Percentiles rank a stretch among this genome's conserved stretches.
These are phyloP conservation scores for Aldabrachelys gigantea DNA, from an alignment of 2,113 vertebrate genomes.

Conservation along the genomic window DNA sequence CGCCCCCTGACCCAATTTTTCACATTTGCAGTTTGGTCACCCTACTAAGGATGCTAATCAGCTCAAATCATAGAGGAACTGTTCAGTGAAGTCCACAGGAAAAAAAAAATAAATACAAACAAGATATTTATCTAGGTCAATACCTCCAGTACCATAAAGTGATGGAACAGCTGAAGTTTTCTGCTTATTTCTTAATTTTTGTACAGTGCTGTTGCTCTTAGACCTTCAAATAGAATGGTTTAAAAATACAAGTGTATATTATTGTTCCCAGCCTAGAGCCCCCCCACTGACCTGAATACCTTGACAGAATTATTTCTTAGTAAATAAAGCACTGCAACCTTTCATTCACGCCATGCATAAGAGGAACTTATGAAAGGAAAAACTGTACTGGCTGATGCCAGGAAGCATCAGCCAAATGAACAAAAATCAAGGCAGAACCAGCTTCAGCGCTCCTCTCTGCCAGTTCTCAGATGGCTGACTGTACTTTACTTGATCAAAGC, in stretches of 20 bases:
- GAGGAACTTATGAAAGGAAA: background rate
- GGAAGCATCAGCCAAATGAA: background rate
- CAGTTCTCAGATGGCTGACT: background rate
- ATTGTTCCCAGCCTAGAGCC: background rate
- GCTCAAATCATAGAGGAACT: background rate
- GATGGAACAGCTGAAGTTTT: background rate
- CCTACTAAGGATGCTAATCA: background rate
- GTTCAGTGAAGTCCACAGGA: background rate
- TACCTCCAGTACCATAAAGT: background rate
- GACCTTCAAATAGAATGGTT: background rate
- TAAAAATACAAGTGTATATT: background rate
- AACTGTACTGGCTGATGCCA: background rate
- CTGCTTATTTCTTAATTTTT: background rate
- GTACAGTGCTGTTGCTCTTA: background rate
- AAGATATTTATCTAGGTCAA: background rate
- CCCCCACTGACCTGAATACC: background rate
- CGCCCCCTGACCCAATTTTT: too few relatives aligned
- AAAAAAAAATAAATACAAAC: background rate
- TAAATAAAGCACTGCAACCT: background rate
- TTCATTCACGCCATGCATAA: background rate
- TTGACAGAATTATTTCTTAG: background rate
- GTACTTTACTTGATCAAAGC: background rate
- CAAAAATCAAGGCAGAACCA: background rate
- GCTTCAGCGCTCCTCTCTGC: background rate
- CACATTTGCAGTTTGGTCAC: too few relatives aligned